Evolutionary conservation across 2,888 invertebrate genomes (phyloP).

Genomic region (Aricia artaxerxes): DNA sequence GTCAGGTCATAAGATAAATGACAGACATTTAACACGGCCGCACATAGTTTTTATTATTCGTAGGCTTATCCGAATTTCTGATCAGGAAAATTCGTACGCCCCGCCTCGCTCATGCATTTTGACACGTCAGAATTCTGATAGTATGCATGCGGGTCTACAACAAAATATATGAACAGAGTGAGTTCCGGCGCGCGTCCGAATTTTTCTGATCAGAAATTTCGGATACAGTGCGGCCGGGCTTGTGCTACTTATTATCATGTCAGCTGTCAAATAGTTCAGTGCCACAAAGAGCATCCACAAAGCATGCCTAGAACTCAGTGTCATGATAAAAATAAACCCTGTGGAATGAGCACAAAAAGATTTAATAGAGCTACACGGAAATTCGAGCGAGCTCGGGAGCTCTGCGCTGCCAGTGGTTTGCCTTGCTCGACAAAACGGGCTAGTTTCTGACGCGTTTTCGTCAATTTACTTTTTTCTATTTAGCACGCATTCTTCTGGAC

Average conservation of each 20-base stretch:
- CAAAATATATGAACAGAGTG: too few relatives aligned
- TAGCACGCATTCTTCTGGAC: constrained; percentile 14
- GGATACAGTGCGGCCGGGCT: too few relatives aligned
- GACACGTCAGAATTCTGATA: too few relatives aligned
- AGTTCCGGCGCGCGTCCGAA: too few relatives aligned
- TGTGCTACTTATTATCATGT: not conserved
- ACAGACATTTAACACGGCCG: too few relatives aligned
- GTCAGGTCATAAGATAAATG: too few relatives aligned
- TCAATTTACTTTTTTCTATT: constrained; percentile 31
- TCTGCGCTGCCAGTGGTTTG: constrained; percentile 37
- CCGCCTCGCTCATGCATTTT: too few relatives aligned
- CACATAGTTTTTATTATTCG: too few relatives aligned
- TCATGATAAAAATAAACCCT: constrained; percentile 13
- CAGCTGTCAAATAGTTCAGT: not conserved
- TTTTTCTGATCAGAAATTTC: too few relatives aligned
- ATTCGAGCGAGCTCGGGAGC: constrained; percentile 31
- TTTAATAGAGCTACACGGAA: constrained; percentile 29
- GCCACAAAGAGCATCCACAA: not conserved
- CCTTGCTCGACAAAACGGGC: constrained; percentile 40
- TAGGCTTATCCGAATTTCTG: too few relatives aligned
- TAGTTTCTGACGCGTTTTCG: constrained; percentile 19
- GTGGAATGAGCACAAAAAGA: constrained; percentile 24
- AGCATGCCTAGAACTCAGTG: not conserved
- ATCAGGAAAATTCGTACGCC: too few relatives aligned
- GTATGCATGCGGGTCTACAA: too few relatives aligned